Evolutionary conservation across 1,140 invertebrate species (phyloP).

Genomic region (Sarcophaga bullata): DNA sequence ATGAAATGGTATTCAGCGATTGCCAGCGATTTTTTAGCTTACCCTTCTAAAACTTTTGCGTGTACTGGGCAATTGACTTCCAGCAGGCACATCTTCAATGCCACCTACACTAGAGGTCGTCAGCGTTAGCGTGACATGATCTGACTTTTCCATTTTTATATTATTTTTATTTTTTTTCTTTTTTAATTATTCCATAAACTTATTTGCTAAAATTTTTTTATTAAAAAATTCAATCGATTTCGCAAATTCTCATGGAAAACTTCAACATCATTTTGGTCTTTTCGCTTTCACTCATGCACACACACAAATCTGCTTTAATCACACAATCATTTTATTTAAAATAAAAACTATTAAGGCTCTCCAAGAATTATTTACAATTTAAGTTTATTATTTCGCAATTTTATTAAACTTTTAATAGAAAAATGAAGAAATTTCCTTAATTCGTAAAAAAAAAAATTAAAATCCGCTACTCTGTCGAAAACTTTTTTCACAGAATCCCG

Average conservation of each 20-base stretch:
- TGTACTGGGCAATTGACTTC: neutral
- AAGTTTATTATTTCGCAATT: too few relatives aligned
- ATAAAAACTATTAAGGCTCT: too few relatives aligned
- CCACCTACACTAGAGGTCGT: conserved; percentile 44
- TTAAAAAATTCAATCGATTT: conserved; percentile 10
- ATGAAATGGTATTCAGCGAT: conserved; percentile 2
- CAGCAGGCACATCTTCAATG: conserved; percentile 42
- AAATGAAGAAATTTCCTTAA: too few relatives aligned
- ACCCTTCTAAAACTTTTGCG: conserved; percentile 57
- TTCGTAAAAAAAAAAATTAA: too few relatives aligned
- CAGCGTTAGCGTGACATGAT: conserved; percentile 59
- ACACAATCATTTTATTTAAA: too few relatives aligned
- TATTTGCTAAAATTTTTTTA: neutral
- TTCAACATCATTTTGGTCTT: neutral
- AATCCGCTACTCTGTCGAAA: too few relatives aligned
- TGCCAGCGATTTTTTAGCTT: conserved; percentile 41
- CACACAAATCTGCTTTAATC: neutral
- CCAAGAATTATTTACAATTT: too few relatives aligned
- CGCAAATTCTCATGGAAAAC: neutral
- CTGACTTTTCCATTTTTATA: conserved; percentile 49
- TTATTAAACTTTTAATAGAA: too few relatives aligned
- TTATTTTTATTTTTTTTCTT: neutral
- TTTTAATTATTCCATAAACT: neutral
- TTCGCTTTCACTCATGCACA: neutral
- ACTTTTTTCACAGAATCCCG: too few relatives aligned